Conservation (phyloP, 2,113 vertebrate genomes). For the Papio anubis region DNA sequence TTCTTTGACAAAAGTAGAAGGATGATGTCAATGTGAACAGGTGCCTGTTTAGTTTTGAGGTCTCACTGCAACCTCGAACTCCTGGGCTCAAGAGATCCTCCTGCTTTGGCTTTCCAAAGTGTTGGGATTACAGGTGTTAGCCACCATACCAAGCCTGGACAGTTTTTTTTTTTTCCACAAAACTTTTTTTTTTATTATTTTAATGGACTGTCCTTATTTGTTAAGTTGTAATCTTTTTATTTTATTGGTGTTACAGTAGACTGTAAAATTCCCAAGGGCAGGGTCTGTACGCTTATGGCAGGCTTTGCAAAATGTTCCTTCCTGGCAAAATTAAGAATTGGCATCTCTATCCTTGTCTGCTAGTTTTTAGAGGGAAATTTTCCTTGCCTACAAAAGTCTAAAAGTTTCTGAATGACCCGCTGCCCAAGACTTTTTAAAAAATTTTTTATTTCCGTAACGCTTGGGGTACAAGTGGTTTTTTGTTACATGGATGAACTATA, state of each 20-base stretch:
- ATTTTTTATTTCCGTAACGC: too few relatives aligned
- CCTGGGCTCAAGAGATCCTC: not conserved
- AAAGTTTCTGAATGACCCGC: not conserved
- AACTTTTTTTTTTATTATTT: not conserved
- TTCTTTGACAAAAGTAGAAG: slow-evolving; percentile 36
- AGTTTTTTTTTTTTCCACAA: not conserved
- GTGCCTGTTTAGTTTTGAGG: not conserved
- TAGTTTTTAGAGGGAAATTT: slow-evolving; percentile 16
- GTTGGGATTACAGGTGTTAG: not conserved
- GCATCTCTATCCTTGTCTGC: not conserved
- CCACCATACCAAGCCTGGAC: not conserved
- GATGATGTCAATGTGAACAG: not conserved
- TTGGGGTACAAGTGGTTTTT: too few relatives aligned
- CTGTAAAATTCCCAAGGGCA: not conserved
- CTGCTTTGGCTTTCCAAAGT: not conserved
- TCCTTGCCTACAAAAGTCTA: not conserved
- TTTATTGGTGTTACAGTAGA: not conserved
- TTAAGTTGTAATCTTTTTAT: not conserved
- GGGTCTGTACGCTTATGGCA: not conserved
- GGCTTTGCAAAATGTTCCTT: not conserved
- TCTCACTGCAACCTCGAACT: not conserved
- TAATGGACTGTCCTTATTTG: not conserved
- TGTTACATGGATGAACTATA: too few relatives aligned
- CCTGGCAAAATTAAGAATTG: slow-evolving; percentile 13
- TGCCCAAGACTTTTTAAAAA: not conserved